phyloP scores from a whole-genome alignment of 2,113 vertebrate species.

The Paedocypris sp. region DNA sequence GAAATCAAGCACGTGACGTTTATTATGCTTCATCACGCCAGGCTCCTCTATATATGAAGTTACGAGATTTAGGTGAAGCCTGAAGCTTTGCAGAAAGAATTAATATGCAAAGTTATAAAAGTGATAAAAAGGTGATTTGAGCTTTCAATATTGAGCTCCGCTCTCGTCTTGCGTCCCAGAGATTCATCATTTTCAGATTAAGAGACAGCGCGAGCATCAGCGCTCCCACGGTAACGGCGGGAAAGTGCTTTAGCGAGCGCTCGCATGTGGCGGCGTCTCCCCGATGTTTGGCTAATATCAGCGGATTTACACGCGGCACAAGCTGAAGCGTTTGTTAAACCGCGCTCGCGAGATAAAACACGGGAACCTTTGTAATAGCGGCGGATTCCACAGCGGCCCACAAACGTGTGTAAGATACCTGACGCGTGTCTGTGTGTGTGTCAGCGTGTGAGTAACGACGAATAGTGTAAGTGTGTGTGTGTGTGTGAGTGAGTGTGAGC shows the following conservation, averaged over 20 bases:
- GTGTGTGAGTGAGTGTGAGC: no score
- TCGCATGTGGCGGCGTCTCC: conserved; percentile 30
- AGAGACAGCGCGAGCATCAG: conserved; percentile 30
- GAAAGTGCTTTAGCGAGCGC: conserved; percentile 32
- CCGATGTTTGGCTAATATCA: conserved; percentile 31
- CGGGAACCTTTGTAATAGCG: no score
- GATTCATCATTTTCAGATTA: conserved; percentile 38
- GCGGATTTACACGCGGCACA: conserved; percentile 3
- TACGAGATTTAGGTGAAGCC: background rate
- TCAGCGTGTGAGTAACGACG: no score
- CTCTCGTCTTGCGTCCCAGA: conserved; percentile 14
- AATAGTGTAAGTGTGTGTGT: no score
- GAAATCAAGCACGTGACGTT: background rate
- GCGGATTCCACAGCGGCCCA: no score
- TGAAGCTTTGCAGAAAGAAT: conserved; percentile 9
- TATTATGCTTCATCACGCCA: conserved; percentile 12
- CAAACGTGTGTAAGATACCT: no score
- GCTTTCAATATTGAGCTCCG: conserved; percentile 23
- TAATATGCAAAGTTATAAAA: conserved; percentile 26
- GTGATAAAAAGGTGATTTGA: conserved; percentile 23
- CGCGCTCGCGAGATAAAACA: no score
- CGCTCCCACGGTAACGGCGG: conserved; percentile 19
- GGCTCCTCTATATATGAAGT: conserved; percentile 4
- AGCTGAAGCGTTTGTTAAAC: background rate
- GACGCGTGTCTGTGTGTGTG: no score